Conservation (phyloP, 2,113 vertebrate genomes). For the Oncorhynchus keta region DNA sequence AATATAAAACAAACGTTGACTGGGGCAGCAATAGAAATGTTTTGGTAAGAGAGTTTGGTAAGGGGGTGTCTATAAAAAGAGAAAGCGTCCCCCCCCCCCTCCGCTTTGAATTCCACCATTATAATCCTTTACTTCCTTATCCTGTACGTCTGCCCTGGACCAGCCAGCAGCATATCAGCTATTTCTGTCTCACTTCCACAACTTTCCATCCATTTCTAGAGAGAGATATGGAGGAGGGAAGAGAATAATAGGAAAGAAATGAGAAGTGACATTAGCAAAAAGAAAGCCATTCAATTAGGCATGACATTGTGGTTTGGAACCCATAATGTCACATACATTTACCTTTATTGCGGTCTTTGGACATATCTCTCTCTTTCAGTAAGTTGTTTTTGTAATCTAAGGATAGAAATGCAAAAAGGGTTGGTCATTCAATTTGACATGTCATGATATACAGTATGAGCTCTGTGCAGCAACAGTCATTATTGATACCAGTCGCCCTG, state of each 20-base stretch:
- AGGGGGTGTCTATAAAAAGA: conserved; percentile 53
- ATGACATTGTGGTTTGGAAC: neutral
- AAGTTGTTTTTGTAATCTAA: conserved; percentile 98
- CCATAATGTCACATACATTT: conserved; percentile 29
- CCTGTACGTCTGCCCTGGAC: conserved; percentile 78
- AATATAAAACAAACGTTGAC: conserved; percentile 1
- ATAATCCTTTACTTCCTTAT: conserved; percentile 23
- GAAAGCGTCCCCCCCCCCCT: conserved; percentile 55
- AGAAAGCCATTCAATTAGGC: neutral
- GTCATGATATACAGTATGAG: neutral
- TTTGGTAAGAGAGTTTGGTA: conserved; percentile 31
- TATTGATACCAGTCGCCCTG: neutral
- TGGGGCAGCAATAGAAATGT: conserved; percentile 28
- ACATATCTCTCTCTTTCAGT: conserved; percentile 85
- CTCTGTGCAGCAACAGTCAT: neutral
- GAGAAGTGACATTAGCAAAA: neutral
- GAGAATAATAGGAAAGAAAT: neutral
- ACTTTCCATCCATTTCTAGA: conserved; percentile 88
- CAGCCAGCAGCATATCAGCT: conserved; percentile 82
- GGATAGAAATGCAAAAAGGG: neutral
- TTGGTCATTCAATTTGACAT: neutral
- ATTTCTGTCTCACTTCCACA: conserved; percentile 81
- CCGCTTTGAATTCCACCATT: conserved; percentile 41
- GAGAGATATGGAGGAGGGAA: conserved; percentile 10
- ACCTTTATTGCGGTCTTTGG: conserved; percentile 90